phyloP scores from a whole-genome alignment of 2,888 invertebrate species.

The Antheraea yamamai region DNA sequence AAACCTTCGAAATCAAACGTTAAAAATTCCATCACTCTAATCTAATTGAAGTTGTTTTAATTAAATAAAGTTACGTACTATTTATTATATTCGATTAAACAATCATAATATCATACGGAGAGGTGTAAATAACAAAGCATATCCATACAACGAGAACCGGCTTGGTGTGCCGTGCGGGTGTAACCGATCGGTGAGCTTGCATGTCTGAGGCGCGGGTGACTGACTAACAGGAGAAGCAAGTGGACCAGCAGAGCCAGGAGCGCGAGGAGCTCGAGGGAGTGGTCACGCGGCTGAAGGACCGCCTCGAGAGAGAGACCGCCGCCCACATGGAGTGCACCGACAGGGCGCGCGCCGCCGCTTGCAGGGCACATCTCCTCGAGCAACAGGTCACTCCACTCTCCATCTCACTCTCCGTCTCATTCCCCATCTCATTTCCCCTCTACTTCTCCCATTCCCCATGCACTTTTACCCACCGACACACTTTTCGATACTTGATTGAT shows the following conservation, averaged over 20 bases:
- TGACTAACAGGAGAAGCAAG: constrained; percentile 89
- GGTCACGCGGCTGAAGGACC: constrained; percentile 89
- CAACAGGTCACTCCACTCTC: constrained; percentile 64
- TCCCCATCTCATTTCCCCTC: too few species aligned
- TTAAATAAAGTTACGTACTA: neutral
- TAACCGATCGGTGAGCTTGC: constrained; percentile 14
- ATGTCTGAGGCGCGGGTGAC: constrained; percentile 39
- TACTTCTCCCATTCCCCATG: too few species aligned
- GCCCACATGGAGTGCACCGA: constrained; percentile 93
- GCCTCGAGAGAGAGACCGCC: constrained; percentile 94
- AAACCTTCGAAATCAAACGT: neutral
- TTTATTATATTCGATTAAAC: neutral
- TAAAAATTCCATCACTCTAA: neutral
- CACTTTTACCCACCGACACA: too few species aligned
- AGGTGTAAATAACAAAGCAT: neutral
- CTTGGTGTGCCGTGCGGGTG: constrained; percentile 1
- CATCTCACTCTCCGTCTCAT: neutral
- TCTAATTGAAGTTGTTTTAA: neutral
- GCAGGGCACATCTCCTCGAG: constrained; percentile 83
- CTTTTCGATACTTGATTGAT: too few species aligned
- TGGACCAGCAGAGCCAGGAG: constrained; percentile 94
- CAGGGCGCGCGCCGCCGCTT: constrained; percentile 81
- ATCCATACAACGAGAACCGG: neutral
- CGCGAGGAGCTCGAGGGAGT: constrained; percentile 95
- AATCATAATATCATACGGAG: neutral